Evolutionary conservation across 2,888 invertebrate genomes (phyloP).

Genomic region (Heliconius hortense): DNA sequence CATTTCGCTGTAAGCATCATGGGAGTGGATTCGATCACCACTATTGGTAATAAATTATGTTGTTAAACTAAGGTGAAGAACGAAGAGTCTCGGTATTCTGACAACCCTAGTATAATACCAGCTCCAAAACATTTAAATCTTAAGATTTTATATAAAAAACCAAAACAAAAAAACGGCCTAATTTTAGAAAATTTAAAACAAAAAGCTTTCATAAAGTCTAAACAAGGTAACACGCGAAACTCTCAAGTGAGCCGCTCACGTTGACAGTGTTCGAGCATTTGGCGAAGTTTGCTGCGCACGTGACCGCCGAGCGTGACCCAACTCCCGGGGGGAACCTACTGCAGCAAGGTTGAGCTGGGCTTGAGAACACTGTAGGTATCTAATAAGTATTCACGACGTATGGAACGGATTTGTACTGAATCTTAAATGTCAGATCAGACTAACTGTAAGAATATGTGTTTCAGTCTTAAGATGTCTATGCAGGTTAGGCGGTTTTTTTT

Average conservation of each 20-base stretch:
- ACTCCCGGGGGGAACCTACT: constrained; percentile 22
- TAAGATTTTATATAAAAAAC: not conserved
- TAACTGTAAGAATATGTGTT: not conserved
- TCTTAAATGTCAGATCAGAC: not conserved
- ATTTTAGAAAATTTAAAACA: constrained; percentile 20
- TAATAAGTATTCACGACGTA: constrained; percentile 16
- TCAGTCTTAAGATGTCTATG: not conserved
- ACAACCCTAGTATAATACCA: too few species aligned
- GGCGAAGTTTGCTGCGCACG: constrained; percentile 33
- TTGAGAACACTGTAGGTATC: constrained; percentile 15
- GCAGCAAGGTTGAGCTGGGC: constrained; percentile 19
- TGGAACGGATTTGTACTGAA: constrained; percentile 4
- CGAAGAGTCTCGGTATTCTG: too few species aligned
- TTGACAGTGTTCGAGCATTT: constrained; percentile 27
- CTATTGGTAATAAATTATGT: too few species aligned
- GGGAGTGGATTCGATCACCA: too few species aligned
- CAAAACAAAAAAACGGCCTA: not conserved
- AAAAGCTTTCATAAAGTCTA: constrained; percentile 20
- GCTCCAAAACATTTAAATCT: not conserved
- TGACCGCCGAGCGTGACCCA: constrained; percentile 35
- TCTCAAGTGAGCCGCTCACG: constrained; percentile 28
- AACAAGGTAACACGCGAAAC: constrained; percentile 25
- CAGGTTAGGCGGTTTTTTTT: not conserved
- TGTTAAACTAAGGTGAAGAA: too few species aligned
- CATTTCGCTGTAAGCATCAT: too few species aligned